Conservation (phyloP, 2,113 vertebrate genomes). For the Sinocyclocheilus anshuiensis region DNA sequence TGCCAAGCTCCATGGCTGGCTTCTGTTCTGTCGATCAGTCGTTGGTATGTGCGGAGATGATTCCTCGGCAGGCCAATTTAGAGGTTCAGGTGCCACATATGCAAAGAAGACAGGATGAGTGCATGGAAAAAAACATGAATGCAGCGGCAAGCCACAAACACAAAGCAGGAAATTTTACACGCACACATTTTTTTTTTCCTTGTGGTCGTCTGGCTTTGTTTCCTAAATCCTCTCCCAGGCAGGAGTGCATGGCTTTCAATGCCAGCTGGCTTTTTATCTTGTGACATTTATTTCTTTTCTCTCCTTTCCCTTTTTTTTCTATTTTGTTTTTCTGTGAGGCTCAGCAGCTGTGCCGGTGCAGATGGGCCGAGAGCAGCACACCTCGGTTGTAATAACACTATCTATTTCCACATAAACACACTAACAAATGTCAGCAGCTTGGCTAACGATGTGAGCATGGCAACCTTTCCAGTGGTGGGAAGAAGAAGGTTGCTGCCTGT, state of each 20-base stretch:
- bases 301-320: constrained; percentile 8
- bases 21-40: neutral
- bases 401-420: constrained; percentile 63
- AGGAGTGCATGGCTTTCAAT: constrained; percentile 33
- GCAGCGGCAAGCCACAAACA: neutral
- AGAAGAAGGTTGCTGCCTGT: neutral
- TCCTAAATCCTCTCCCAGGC: constrained; percentile 21
- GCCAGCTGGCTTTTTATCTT: constrained; percentile 47
- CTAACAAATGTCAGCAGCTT: constrained; percentile 59
- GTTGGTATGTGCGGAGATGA: constrained; percentile 26
- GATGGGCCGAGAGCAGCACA: constrained; percentile 55
- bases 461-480: constrained; percentile 46
- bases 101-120: neutral
- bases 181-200: neutral
- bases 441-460: constrained; percentile 51
- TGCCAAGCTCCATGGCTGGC: constrained; percentile 6
- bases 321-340: constrained; percentile 47
- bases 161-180: constrained; percentile 2
- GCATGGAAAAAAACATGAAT: neutral
- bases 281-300: constrained; percentile 41
- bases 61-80: constrained; percentile 18
- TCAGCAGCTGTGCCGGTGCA: constrained; percentile 66
- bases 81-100: constrained; percentile 13
- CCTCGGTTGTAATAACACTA: constrained; percentile 60
- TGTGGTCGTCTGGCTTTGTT: constrained; percentile 15